Evolutionary conservation across 2,888 invertebrate species (phyloP).

Genomic region (Xestia xanthographa): DNA sequence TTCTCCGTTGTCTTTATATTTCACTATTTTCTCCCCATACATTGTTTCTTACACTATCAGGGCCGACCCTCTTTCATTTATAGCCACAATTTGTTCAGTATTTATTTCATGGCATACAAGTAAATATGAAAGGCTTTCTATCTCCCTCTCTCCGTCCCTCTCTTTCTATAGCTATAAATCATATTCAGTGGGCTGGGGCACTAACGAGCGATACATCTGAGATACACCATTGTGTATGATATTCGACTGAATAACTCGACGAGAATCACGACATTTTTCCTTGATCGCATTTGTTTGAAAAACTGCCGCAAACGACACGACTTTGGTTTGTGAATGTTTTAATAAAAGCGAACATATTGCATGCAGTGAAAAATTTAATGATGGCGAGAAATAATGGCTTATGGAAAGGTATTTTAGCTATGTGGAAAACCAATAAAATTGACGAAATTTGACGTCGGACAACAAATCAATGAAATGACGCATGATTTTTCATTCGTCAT

Average conservation of each 20-base stretch:
- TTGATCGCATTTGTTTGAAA: constrained; percentile 40
- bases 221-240: constrained; percentile 57
- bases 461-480: constrained; percentile 16
- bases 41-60: constrained; percentile 43
- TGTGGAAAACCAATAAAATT: constrained; percentile 20
- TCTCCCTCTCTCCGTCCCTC: not conserved
- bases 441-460: constrained; percentile 4
- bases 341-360: constrained; percentile 34
- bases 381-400: constrained; percentile 7
- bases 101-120: constrained; percentile 41
- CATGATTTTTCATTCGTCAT: constrained; percentile 18
- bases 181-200: constrained; percentile 55
- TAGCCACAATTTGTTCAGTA: constrained; percentile 47
- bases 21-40: constrained; percentile 13
- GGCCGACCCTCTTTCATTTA: constrained; percentile 42
- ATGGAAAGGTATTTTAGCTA: not conserved
- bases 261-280: constrained; percentile 46
- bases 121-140: constrained; percentile 2
- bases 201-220: constrained; percentile 69
- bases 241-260: constrained; percentile 58
- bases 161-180: constrained; percentile 62
- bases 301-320: constrained; percentile 20
- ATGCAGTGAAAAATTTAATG: constrained; percentile 19
- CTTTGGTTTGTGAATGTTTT: constrained; percentile 25
- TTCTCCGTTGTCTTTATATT: constrained; percentile 23